These are phyloP conservation scores for Eretmocerus hayati DNA, from an alignment of 2,888 invertebrate species.

Conservation along the genomic window DNA sequence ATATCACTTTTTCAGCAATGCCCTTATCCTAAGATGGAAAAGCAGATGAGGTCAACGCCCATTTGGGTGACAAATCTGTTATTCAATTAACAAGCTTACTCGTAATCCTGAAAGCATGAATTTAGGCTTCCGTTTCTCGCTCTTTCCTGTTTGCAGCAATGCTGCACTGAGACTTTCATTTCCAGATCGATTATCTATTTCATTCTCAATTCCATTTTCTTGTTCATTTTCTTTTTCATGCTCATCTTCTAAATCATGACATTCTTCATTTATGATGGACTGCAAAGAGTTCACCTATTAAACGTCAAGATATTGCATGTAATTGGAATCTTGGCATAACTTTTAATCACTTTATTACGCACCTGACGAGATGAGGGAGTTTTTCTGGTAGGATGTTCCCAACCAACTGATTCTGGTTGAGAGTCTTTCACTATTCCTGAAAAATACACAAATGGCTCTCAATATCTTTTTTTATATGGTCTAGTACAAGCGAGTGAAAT, in stretches of 20 bases:
- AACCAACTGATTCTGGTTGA: slow-evolving; percentile 64
- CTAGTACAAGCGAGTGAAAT: too few relatives aligned
- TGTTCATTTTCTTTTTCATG: slow-evolving; percentile 13
- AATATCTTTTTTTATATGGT: too few relatives aligned
- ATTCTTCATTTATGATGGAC: slow-evolving; percentile 12
- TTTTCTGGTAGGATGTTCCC: slow-evolving; percentile 53
- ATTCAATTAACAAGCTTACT: slow-evolving; percentile 24
- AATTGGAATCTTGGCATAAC: background rate
- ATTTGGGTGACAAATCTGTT: slow-evolving; percentile 4
- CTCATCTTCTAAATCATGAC: slow-evolving; percentile 11
- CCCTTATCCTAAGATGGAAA: slow-evolving; percentile 13
- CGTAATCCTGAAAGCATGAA: slow-evolving; percentile 42
- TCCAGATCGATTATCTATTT: too few relatives aligned
- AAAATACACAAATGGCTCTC: too few relatives aligned
- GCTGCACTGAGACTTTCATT: too few relatives aligned
- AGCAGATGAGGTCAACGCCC: background rate
- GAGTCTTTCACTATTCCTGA: slow-evolving; percentile 43
- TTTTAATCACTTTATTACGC: slow-evolving; percentile 1
- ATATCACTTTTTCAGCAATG: slow-evolving; percentile 49
- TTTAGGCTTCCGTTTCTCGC: slow-evolving; percentile 25
- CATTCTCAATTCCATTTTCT: background rate
- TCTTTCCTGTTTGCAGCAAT: background rate
- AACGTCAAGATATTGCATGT: too few relatives aligned
- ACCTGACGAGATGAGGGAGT: slow-evolving; percentile 13
- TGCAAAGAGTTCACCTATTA: slow-evolving; percentile 6